These are phyloP conservation scores for Rhagium mordax DNA, from an alignment of 2,888 invertebrate species.

Conservation along the genomic window DNA sequence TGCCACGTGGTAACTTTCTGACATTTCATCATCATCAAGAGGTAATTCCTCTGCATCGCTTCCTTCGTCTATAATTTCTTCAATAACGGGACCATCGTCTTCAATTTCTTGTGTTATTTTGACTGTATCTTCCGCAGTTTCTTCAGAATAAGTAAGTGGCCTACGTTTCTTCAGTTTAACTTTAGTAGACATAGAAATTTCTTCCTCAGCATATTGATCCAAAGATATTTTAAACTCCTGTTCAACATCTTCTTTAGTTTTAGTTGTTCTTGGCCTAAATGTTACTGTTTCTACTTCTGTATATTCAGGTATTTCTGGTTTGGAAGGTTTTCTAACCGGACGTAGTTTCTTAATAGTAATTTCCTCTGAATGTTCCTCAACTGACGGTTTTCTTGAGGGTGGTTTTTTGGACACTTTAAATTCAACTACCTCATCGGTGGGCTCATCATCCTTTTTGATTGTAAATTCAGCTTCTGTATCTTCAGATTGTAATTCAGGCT, in stretches of 20 bases:
- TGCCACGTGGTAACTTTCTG: conserved; percentile 72
- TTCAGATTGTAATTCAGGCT: conserved; percentile 39
- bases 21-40: conserved; percentile 74
- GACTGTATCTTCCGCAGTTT: conserved; percentile 83
- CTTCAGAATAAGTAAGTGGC: conserved; percentile 83
- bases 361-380: conserved; percentile 77
- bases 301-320: conserved; percentile 80
- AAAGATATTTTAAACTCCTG: conserved; percentile 91
- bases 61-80: conserved; percentile 79
- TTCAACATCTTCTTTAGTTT: conserved; percentile 89
- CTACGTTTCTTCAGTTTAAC: conserved; percentile 84
- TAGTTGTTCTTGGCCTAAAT: conserved; percentile 82
- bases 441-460: conserved; percentile 47
- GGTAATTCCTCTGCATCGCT: conserved; percentile 73
- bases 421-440: conserved; percentile 59
- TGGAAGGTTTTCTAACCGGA: conserved; percentile 77
- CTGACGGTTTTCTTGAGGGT: conserved; percentile 70
- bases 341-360: conserved; percentile 83
- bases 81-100: conserved; percentile 75
- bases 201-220: conserved; percentile 90
- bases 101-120: conserved; percentile 78
- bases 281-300: conserved; percentile 85
- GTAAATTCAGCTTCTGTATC: conserved; percentile 52
- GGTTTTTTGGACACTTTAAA: conserved; percentile 61
- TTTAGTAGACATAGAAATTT: conserved; percentile 89